These are phyloP conservation scores for Ceratosolen fusciceps DNA, from an alignment of 1,140 invertebrate genomes.

Conservation along the genomic window DNA sequence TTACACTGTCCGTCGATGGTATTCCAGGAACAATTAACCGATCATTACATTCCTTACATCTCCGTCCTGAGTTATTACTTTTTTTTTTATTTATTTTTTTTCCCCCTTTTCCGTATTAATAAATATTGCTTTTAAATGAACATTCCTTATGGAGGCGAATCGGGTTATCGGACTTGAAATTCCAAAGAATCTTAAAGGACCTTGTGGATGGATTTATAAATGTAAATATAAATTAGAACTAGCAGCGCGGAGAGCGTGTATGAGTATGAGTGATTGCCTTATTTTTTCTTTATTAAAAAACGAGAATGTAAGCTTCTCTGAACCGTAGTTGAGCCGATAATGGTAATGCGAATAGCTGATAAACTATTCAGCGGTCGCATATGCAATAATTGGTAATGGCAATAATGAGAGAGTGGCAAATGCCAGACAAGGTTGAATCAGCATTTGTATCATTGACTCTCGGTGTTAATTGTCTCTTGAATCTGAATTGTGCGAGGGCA, in stretches of 20 bases:
- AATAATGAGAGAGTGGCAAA: neutral
- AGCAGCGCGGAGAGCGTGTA: too few species aligned
- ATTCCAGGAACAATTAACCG: neutral
- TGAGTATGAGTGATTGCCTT: neutral
- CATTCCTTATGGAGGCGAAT: too few species aligned
- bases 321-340: neutral
- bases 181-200: too few species aligned
- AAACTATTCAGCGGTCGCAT: neutral
- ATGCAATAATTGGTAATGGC: conserved; percentile 6
- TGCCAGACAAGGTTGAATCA: neutral
- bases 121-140: too few species aligned
- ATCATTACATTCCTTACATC: too few species aligned
- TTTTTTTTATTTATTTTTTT: too few species aligned
- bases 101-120: too few species aligned
- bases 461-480: neutral
- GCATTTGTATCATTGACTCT: neutral
- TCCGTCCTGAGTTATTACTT: too few species aligned
- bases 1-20: neutral
- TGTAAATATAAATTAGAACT: too few species aligned
- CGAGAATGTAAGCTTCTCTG: neutral
- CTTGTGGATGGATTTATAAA: too few species aligned
- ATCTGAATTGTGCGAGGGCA: neutral
- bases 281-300: neutral
- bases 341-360: neutral
- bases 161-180: too few species aligned